Evolutionary conservation across 2,888 invertebrate genomes (phyloP).

Genomic region (Chesias legatella): DNA sequence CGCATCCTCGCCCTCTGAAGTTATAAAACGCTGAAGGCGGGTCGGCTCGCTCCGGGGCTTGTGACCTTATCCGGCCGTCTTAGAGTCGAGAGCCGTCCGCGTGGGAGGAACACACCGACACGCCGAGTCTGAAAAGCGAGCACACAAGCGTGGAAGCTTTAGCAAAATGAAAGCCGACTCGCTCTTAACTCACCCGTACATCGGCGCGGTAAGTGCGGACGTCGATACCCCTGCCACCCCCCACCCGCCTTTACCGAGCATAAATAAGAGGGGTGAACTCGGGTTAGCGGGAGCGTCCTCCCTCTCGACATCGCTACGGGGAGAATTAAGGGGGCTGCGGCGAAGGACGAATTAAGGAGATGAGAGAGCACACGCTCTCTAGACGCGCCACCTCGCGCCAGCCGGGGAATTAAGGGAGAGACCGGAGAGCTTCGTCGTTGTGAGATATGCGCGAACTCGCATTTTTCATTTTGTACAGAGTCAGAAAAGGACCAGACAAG

Average conservation of each 20-base stretch:
- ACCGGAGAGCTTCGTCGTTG: constrained; percentile 28
- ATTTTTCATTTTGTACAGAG: constrained; percentile 23
- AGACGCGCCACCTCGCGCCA: constrained; percentile 69
- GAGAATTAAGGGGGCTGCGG: constrained; percentile 76
- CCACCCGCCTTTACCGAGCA: constrained; percentile 58
- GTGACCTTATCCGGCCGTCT: constrained; percentile 54
- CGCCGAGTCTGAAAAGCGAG: constrained; percentile 68
- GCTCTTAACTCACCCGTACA: constrained; percentile 79
- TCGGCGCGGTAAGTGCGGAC: constrained; percentile 59
- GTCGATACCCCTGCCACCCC: constrained; percentile 53
- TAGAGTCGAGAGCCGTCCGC: constrained; percentile 60
- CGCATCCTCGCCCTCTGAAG: constrained; percentile 71
- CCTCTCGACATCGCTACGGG: constrained; percentile 61
- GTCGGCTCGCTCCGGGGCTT: constrained; percentile 44
- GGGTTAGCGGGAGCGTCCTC: constrained; percentile 74
- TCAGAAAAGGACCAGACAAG: constrained; percentile 15
- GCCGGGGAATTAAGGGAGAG: constrained; percentile 66
- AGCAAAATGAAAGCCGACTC: constrained; percentile 80
- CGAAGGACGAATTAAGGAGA: constrained; percentile 81
- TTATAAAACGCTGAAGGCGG: constrained; percentile 74
- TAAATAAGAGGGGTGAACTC: constrained; percentile 76
- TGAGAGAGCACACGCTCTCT: constrained; percentile 79
- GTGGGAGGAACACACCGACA: constrained; percentile 51
- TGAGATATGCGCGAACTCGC: constrained; percentile 25
- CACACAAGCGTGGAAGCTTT: constrained; percentile 79